These are phyloP conservation scores for Clupea harengus DNA, from an alignment of 2,113 vertebrate genomes.

Conservation along the genomic window DNA sequence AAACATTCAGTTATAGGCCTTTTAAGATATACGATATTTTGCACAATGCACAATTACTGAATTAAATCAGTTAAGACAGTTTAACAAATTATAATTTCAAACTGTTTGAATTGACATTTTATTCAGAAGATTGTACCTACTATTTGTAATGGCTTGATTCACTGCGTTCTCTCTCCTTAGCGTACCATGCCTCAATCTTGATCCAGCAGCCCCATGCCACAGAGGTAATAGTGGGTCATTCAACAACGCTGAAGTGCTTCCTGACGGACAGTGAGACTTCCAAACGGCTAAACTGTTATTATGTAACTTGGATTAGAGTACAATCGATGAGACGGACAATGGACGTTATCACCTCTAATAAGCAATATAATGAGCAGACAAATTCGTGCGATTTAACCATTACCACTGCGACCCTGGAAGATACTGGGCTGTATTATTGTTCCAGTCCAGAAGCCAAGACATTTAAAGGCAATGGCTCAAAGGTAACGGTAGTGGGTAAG, in stretches of 20 bases:
- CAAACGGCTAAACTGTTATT: not conserved
- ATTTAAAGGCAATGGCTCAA: not conserved
- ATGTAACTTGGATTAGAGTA: not conserved
- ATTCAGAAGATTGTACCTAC: no score
- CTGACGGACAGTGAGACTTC: not conserved
- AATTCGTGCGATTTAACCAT: not conserved
- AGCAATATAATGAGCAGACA: not conserved
- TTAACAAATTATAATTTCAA: no score
- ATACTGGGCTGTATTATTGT: not conserved
- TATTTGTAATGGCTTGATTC: no score
- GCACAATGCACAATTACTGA: no score
- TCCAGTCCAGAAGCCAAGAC: not conserved
- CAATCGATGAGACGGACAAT: not conserved
- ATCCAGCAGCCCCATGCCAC: no score
- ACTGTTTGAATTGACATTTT: no score
- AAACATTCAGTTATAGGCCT: no score
- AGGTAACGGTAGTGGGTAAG: not conserved
- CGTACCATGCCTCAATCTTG: not conserved
- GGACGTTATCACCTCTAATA: not conserved
- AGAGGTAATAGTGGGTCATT: not conserved
- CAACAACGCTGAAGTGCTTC: not conserved
- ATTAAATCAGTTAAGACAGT: no score
- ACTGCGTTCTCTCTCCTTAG: not conserved
- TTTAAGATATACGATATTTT: no score
- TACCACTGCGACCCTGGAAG: not conserved